phyloP scores from a whole-genome alignment of 2,888 invertebrate species.

The Papilio demoleus region DNA sequence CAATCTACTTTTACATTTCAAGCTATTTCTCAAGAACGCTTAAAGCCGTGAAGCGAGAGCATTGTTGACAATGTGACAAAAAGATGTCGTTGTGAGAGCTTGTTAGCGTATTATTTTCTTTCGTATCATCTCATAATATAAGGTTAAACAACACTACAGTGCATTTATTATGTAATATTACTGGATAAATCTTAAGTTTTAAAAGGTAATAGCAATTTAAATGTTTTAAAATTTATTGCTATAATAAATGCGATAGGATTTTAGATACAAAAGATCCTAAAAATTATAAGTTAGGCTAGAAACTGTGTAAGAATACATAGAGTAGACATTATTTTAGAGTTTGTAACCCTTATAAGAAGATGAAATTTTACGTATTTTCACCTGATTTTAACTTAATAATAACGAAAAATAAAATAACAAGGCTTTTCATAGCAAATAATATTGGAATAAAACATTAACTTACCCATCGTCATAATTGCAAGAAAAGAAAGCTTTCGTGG shows the following conservation, averaged over 20 bases:
- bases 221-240: not conserved
- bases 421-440: not conserved
- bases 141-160: not conserved
- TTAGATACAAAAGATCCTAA: not conserved
- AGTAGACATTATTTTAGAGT: not conserved
- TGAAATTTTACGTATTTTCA: not conserved
- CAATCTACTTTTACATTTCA: not conserved
- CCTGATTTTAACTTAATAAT: not conserved
- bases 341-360: not conserved
- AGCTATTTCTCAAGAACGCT: not conserved
- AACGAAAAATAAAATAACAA: not conserved
- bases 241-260: not conserved
- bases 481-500: slow-evolving; percentile 26
- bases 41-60: not conserved
- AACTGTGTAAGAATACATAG: not conserved
- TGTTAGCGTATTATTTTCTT: slow-evolving; percentile 8
- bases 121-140: not conserved
- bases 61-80: slow-evolving; percentile 1
- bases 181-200: not conserved
- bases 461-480: slow-evolving; percentile 71
- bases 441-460: slow-evolving; percentile 46
- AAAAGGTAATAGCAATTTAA: not conserved
- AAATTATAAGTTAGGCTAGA: no score
- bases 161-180: not conserved
- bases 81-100: slow-evolving; percentile 1